Percentiles rank a stretch among this genome's conserved stretches.
phyloP scores from a whole-genome alignment of 2,888 invertebrate species.

The Ceraclea dissimilis region DNA sequence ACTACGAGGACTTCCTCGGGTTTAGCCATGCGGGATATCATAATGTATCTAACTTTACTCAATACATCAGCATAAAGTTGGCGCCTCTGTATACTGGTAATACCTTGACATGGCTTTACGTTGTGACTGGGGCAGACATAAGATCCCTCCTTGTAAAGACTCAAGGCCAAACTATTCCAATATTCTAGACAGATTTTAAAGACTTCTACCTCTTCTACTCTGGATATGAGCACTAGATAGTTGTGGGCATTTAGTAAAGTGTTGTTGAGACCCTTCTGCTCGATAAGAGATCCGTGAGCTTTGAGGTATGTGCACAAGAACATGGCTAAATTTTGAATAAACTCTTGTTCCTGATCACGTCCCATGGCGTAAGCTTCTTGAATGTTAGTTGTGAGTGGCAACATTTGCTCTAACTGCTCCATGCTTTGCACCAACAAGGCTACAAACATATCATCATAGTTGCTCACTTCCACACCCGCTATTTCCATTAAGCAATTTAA shows the following conservation, averaged over 20 bases:
- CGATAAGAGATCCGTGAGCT: conserved; percentile 87
- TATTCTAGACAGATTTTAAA: conserved; percentile 99
- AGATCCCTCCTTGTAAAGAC: conserved; percentile 84
- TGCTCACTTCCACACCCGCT: conserved; percentile 80
- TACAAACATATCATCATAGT: conserved; percentile 90
- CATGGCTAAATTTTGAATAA: conserved; percentile 96
- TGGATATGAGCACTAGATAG: conserved; percentile 86
- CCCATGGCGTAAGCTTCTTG: conserved; percentile 90
- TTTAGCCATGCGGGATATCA: conserved; percentile 99
- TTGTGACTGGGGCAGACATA: conserved; percentile 48
- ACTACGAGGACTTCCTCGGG: conserved; percentile 99
- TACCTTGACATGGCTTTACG: conserved; percentile 26
- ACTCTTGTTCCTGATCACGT: conserved; percentile 94
- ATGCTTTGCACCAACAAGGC: conserved; percentile 87
- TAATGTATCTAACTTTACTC: conserved; percentile 86
- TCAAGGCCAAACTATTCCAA: conserved; percentile 91
- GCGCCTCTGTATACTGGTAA: conserved; percentile 51
- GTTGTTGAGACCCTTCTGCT: conserved; percentile 70
- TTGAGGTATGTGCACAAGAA: conserved; percentile 95
- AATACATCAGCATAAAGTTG: conserved; percentile 73
- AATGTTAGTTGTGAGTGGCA: conserved; percentile 87
- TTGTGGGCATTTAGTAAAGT: conserved; percentile 75
- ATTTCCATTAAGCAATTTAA: conserved; percentile 98
- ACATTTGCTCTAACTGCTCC: conserved; percentile 85
- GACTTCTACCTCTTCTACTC: conserved; percentile 98